Evolutionary conservation across 2,113 vertebrate genomes (phyloP), one percentile per base, ranked within the genome.

Genomic region (Hippocampus zosterae): DNA sequence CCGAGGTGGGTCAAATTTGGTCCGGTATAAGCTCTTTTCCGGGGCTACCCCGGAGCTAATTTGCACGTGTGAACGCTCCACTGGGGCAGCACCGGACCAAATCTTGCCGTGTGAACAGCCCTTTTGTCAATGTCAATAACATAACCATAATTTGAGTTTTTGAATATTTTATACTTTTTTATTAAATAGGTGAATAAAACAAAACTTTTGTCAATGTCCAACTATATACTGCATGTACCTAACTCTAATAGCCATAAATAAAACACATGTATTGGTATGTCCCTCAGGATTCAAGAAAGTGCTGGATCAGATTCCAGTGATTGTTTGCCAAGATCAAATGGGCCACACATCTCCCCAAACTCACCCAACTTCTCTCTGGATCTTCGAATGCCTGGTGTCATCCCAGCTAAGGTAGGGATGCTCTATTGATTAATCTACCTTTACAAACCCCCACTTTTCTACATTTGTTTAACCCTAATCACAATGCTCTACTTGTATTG

Each of bases 351-450:
- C 80, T 84, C 92, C 21, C 79, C 93, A 48, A 94, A 94, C 81
- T 78, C 92, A 3, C 87, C 93, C 67, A 95, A 98, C 85, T 95
- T 96, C 83, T 92, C 93, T 1, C 19, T 99, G 87, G 94, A 97
- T 59, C 86, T 99, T 63, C 93, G 91, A 53, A 96, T 98, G 95
- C 96, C 96, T n/a, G 94, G 94, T 0, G 93, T 99, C 23, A 89
- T 88, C 0, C 96, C 97, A 19, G 82, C 91, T 73, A 85, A 80
- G 92, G 97, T 99, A 80, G 93, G 94, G 75, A 53, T 57, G 29
- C 64, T 37, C 21, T 23, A 56, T n/a, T 63, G 1, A 63, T 42
- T 25, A 64, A 52, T 25, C 8, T 3, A 33, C 10, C 6, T 3
- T 16, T 66, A 66, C 13, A 3, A 15, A 44, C 40, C 5, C 23